A percentile compares a stretch with the other conserved stretches of the same genome.
Conservation (phyloP, 64 coral and sea anemone species). For the Pachyseris speciosa region DNA sequence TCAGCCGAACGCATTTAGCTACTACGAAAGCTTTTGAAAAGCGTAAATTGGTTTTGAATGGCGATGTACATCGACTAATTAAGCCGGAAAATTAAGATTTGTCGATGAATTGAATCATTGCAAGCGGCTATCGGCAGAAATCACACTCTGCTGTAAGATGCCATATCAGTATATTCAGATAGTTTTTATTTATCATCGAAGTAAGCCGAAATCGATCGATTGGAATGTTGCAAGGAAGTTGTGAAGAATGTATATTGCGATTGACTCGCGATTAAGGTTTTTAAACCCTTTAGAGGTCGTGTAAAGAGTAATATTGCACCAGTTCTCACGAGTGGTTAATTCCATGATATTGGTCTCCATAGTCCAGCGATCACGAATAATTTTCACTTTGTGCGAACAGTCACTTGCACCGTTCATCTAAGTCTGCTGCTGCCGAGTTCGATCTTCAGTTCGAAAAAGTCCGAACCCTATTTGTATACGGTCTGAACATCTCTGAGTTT, state of each 20-base stretch:
- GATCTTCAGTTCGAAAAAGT: too few relatives aligned
- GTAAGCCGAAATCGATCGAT: background rate
- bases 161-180: background rate
- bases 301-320: background rate
- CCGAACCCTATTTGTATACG: too few relatives aligned
- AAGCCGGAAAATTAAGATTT: background rate
- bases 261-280: background rate
- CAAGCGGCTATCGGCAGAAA: background rate
- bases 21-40: background rate
- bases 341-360: constrained; percentile 5
- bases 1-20: background rate
- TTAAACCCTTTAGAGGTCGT: background rate
- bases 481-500: too few relatives aligned
- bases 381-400: background rate
- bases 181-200: background rate
- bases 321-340: constrained; percentile 9
- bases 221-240: constrained; percentile 1
- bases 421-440: background rate
- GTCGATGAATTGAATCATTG: too few relatives aligned
- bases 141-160: background rate
- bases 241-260: background rate
- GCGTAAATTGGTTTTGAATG: background rate
- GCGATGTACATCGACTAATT: background rate
- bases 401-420: background rate
- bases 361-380: background rate